Evolutionary conservation across 1,140 invertebrate genomes (phyloP).

Genomic region (Neoseiulus cucumeris): DNA sequence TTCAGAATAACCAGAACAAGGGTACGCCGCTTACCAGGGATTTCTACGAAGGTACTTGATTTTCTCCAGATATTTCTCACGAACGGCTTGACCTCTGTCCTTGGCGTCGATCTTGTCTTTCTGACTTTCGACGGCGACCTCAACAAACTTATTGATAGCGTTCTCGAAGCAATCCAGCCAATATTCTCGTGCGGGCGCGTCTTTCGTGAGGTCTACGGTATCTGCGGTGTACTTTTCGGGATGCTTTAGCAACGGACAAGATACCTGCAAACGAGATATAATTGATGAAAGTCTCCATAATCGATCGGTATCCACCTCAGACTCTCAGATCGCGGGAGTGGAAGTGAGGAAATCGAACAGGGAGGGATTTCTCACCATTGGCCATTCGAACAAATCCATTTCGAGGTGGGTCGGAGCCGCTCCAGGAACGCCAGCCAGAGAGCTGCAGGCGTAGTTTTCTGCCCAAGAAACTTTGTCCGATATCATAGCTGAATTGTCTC

Average conservation of each 20-base stretch:
- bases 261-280: constrained; percentile 27
- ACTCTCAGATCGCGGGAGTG: no score
- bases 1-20: constrained; percentile 15
- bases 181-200: constrained; percentile 66
- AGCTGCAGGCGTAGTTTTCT: constrained; percentile 11
- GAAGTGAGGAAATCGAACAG: not conserved
- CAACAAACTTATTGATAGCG: constrained; percentile 32
- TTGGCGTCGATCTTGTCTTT: constrained; percentile 45
- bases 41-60: constrained; percentile 52
- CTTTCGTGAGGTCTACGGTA: constrained; percentile 62
- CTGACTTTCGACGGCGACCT: constrained; percentile 50
- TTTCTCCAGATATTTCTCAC: constrained; percentile 57
- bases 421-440: not conserved
- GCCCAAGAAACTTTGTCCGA: constrained; percentile 18
- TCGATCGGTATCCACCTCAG: no score
- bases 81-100: constrained; percentile 56
- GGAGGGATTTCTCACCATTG: not conserved
- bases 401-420: not conserved
- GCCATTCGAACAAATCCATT: not conserved
- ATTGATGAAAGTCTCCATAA: no score
- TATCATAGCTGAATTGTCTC: constrained; percentile 31
- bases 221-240: constrained; percentile 55
- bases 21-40: constrained; percentile 10
- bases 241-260: constrained; percentile 42
- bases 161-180: constrained; percentile 79